A percentile compares a stretch with the other conserved stretches of the same genome.
Evolutionary conservation across 1,140 invertebrate species (phyloP).

Genomic region (Eriosoma lanigerum): DNA sequence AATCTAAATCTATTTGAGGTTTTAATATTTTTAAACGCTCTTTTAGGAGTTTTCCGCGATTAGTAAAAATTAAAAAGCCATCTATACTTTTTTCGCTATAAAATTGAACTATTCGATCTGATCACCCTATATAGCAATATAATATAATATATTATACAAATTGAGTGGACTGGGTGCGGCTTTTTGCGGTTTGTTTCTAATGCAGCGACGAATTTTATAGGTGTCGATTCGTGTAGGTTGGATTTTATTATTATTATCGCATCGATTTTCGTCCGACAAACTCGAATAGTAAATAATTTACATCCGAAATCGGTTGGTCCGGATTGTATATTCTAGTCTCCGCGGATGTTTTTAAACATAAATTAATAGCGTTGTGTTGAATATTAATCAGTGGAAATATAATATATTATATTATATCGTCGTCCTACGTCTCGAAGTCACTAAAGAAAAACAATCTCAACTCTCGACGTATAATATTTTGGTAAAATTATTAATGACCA

Average conservation of each 20-base stretch:
- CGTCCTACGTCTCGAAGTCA: constrained; percentile 4
- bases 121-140: no score
- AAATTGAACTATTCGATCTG: no score
- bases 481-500: background rate
- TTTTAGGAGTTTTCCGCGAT: no score
- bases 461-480: no score
- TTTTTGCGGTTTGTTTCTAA: constrained; percentile 39
- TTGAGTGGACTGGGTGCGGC: background rate
- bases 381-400: constrained; percentile 29
- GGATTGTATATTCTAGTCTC: background rate
- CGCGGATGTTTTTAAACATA: background rate
- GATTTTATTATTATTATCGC: background rate
- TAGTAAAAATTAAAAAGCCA: no score
- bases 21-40: no score
- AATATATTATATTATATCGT: background rate
- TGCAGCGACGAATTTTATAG: background rate
- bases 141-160: no score
- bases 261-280: constrained; percentile 1
- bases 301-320: background rate
- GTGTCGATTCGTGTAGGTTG: constrained; percentile 19
- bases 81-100: no score
- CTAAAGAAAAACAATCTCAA: background rate
- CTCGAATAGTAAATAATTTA: constrained; percentile 24
- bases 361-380: constrained; percentile 24
- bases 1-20: no score